phyloP scores from a whole-genome alignment of 2,797 vertebrate genomes.

The Myotis planiceps region DNA sequence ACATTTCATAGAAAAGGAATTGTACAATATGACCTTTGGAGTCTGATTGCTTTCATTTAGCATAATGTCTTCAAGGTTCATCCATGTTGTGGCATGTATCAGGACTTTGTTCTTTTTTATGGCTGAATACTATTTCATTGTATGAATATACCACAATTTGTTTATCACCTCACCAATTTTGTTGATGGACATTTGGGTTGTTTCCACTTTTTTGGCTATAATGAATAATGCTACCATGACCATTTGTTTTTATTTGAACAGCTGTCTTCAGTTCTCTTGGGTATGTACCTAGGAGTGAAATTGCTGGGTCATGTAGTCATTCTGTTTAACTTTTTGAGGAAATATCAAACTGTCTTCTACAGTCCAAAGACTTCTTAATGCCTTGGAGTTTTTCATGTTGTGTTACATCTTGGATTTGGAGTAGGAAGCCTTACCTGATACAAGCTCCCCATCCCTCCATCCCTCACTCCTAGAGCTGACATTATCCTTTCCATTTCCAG shows the following conservation, averaged over 20 bases:
- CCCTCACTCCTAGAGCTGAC: background rate
- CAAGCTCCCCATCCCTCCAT: background rate
- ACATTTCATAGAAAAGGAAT: background rate
- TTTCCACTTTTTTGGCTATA: background rate
- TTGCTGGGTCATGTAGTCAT: background rate
- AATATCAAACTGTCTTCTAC: background rate
- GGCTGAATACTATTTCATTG: background rate
- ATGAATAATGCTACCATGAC: background rate
- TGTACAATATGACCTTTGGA: background rate
- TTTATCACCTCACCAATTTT: background rate
- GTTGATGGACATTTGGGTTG: background rate
- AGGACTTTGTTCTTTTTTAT: background rate
- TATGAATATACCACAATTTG: background rate
- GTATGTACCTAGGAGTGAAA: background rate
- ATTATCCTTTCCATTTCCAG: background rate
- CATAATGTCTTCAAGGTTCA: background rate
- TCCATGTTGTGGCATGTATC: background rate
- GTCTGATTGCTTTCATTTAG: background rate
- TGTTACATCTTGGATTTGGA: background rate
- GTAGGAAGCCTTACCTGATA: background rate
- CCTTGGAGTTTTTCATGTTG: background rate
- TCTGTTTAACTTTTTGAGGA: background rate
- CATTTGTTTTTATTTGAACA: background rate
- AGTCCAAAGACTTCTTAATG: background rate
- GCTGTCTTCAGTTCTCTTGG: background rate